Base-by-base conservation (phyloP, 2,797 vertebrate species). In the Catamblyrhynchus diadema region DNA sequence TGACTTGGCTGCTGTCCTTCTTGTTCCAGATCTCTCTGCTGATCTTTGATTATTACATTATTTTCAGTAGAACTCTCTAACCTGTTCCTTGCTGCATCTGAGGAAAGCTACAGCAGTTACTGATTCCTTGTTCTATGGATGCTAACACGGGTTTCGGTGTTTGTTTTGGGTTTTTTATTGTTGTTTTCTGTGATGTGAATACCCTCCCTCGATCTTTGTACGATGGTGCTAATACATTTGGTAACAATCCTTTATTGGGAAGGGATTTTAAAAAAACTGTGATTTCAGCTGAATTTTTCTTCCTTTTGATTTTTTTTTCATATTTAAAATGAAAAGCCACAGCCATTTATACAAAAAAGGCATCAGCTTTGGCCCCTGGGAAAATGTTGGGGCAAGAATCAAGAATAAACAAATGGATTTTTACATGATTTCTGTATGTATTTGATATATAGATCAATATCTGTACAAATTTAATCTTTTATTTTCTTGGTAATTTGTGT, bases 161-260 rank as follows among this genome's bases (percentile, higher is more conserved):
- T 95, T 97, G 97, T 98, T 98, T 97, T 97, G 97, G 22, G 33
- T 96, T 98, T 93, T 98, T 98, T 96, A 94, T 97, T 98, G 96
- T 98, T 97, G 98, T 99, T 99, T 97, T 97, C 93, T 84, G 97
- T 98, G 99, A 99, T 98, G 98, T 98, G 98, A 99, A 98, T 96
- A 97, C 97, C 97, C 97, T 98, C 98, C 98, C 97, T 98, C 98
- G 98, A 98, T 98, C 98, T 98, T 98, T 98, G 98, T 99, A 99
- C 97, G 88, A 99, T 99, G 99, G 99, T 99, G 99, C 99, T 99
- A 97, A 99, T 99, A 98, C 98, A 99, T 99, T 98, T 99, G 98
- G 99, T 99, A 99, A 99, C 98, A 98, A 98, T 98, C 97, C 98
- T 98, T 98, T 98, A 98, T 98, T 98, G 98, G 98, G 98, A 98